phyloP scores from a whole-genome alignment of 2,113 vertebrate genomes.

The Gadus macrocephalus region DNA sequence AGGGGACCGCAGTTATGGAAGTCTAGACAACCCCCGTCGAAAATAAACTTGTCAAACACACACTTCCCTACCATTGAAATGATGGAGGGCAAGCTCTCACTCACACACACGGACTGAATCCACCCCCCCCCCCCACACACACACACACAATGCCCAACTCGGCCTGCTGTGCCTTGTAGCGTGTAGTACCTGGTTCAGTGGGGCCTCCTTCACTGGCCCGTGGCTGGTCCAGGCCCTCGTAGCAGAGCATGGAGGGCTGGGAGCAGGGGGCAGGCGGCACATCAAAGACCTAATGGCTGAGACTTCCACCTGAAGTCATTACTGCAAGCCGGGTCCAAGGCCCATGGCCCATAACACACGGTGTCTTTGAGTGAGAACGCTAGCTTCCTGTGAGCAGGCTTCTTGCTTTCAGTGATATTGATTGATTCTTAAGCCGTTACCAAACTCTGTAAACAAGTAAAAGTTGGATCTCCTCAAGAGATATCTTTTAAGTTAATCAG shows the following conservation, averaged over 20 bases:
- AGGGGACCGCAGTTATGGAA: neutral
- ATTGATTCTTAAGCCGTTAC: too few relatives aligned
- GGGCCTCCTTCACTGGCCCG: conserved; percentile 37
- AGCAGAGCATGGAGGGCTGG: conserved; percentile 1
- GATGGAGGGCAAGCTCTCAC: conserved; percentile 37
- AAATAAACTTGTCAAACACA: neutral
- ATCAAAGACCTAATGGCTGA: conserved; percentile 43
- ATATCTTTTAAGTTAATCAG: too few relatives aligned
- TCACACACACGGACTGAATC: conserved; percentile 6
- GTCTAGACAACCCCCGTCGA: neutral
- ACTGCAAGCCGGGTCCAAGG: neutral
- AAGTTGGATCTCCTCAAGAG: too few relatives aligned
- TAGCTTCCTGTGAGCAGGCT: neutral
- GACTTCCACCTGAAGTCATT: conserved; percentile 21
- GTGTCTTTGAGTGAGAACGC: too few relatives aligned
- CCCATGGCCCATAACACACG: neutral
- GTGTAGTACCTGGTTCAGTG: conserved; percentile 9
- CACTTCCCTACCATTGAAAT: conserved; percentile 18
- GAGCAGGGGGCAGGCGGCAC: conserved; percentile 28
- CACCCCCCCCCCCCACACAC: neutral
- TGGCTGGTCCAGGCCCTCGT: conserved; percentile 5
- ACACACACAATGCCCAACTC: neutral
- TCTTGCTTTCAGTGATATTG: too few relatives aligned
- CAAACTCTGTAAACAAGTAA: too few relatives aligned
- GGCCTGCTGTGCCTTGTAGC: neutral